Percentiles rank a stretch among this genome's conserved stretches.
Evolutionary conservation across 2,113 vertebrate genomes (phyloP).

Genomic region (Crotalus horridus): DNA sequence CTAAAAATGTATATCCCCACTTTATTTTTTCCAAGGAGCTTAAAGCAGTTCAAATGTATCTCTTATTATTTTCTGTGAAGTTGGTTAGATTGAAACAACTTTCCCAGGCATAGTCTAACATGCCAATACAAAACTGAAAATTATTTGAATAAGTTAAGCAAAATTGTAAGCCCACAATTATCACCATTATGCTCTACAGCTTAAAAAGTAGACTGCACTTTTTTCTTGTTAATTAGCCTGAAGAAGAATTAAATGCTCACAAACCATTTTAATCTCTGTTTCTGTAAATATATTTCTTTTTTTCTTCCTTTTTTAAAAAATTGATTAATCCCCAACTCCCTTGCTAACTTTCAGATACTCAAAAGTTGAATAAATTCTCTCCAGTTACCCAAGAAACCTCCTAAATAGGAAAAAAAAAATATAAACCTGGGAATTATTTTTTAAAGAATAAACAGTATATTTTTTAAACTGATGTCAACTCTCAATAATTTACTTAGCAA

Average conservation of each 20-base stretch:
- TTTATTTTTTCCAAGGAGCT: background rate
- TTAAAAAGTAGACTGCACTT: background rate
- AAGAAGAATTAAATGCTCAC: background rate
- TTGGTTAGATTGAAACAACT: background rate
- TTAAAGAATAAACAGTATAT: background rate
- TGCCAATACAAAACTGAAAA: background rate
- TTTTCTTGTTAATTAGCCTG: background rate
- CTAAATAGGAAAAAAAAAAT: background rate
- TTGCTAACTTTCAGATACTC: background rate
- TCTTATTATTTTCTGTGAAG: background rate
- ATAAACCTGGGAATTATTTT: background rate
- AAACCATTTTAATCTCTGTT: background rate
- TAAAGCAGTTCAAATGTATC: background rate
- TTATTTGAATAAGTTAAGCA: background rate
- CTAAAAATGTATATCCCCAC: background rate
- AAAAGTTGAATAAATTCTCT: background rate
- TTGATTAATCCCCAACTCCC: background rate
- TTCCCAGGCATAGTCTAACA: background rate
- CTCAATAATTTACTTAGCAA: background rate
- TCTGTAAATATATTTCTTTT: background rate
- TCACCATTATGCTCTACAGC: background rate
- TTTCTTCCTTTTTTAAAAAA: background rate
- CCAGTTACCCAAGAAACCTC: background rate
- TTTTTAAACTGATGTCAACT: background rate
- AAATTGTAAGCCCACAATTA: background rate